Evolutionary conservation across 2,888 invertebrate species (phyloP), one percentile per base, ranked within the genome.

Genomic region (Rhopalosiphum nymphaeae): DNA sequence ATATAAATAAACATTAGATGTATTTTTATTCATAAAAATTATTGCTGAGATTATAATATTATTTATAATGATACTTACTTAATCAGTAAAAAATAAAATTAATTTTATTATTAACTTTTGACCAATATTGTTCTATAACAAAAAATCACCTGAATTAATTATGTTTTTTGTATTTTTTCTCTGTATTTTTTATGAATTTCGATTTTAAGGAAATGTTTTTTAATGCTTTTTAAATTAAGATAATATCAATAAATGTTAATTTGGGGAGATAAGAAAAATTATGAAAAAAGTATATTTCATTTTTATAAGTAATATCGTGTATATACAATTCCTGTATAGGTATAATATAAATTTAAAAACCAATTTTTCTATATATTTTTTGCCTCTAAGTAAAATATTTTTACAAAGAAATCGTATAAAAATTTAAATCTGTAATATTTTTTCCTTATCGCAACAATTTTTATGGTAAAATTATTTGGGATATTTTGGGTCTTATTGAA

Each of bases 381-480:
- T 7, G 1, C 7, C n/a, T 36, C 16, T n/a, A n/a, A 67, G 29
- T 16, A 67, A 67, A 67, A 67, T 67, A 67, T 67, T 67, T 61
- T 67, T 67, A 16, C 21, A 67, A 36, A 67, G 16, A 67, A 67
- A 67, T 36, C n/a, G 1, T 36, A 67, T n/a, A 67, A 67, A 67
- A 67, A 67, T 67, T 36, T 67, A 67, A 67, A 67, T 67, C 67
- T n/a, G 16, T 67, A 49, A 87, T 87, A 87, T 53, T 87, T 49
- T 87, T 16, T 36, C n/a, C n/a, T 49, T 87, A 53, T 87, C 87
- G 21, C 25, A 9, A 49, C 21, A 49, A 87, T 53, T 87, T n/a
- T 53, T 36, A 87, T 87, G 53, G 53, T 53, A 53, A 53, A 46
- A 87, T 87, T n/a, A 87, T 87, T 87, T 53, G n/a, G 46, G 87